These are phyloP conservation scores for Heliocidaris tuberculata DNA, from an alignment of 35 echinoderm and acorn worm species.

Conservation along the genomic window DNA sequence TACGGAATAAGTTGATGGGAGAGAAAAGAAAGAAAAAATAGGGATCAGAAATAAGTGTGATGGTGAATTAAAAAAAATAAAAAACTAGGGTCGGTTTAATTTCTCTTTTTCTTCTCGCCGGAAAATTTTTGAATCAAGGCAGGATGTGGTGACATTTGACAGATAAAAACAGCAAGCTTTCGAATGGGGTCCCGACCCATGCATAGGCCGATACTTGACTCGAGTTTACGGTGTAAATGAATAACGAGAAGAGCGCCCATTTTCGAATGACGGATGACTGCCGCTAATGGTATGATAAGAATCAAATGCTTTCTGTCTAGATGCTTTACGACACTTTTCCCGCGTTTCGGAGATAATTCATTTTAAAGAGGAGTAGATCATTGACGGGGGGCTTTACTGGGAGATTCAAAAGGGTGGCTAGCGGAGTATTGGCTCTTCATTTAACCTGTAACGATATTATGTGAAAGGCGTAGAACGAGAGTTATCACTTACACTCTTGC, in stretches of 20 bases:
- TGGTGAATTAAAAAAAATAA: background rate
- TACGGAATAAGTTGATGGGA: too few species aligned
- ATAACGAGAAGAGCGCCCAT: conserved; percentile 2
- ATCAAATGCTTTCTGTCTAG: conserved; percentile 17
- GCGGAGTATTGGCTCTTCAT: background rate
- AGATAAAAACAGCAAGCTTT: background rate
- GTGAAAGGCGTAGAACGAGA: background rate
- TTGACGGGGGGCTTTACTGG: background rate
- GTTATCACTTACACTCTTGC: background rate
- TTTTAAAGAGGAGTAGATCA: background rate
- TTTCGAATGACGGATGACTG: background rate
- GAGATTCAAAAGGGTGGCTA: background rate
- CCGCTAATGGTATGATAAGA: conserved; percentile 30
- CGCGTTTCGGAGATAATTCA: background rate
- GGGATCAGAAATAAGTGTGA: background rate
- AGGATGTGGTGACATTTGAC: background rate
- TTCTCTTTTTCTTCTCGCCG: background rate
- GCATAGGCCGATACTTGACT: background rate
- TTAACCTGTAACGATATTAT: background rate
- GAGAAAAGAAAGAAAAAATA: too few species aligned
- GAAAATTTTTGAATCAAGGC: background rate
- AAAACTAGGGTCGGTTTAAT: background rate
- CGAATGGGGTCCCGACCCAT: background rate
- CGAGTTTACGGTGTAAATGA: conserved; percentile 21
- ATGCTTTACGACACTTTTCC: background rate